These are phyloP conservation scores for Antheraea assamensis DNA, from an alignment of 2,888 invertebrate genomes.

Conservation along the genomic window DNA sequence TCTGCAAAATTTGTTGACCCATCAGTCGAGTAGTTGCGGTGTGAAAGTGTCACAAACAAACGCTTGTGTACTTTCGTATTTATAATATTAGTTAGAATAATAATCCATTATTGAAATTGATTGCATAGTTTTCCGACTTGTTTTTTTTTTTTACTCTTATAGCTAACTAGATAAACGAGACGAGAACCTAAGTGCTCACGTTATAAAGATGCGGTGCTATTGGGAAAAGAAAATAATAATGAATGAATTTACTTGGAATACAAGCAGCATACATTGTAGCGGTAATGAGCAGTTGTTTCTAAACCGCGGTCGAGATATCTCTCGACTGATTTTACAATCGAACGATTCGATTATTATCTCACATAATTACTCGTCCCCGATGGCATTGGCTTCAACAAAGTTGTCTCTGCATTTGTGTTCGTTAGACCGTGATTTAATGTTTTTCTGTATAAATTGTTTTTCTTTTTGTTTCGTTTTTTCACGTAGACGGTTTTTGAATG, in stretches of 20 bases:
- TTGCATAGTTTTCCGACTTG: no score
- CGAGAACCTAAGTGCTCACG: background rate
- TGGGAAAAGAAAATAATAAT: background rate
- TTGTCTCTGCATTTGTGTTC: slow-evolving; percentile 40
- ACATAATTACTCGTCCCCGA: background rate
- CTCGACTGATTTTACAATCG: background rate
- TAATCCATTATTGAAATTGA: no score
- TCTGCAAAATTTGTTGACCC: no score
- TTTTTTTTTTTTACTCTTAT: no score
- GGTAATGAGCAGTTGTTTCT: background rate
- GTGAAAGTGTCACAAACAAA: no score
- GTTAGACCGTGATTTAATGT: slow-evolving; percentile 38
- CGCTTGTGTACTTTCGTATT: no score
- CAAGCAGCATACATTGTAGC: background rate
- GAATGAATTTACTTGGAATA: background rate
- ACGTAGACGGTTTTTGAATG: slow-evolving; percentile 4
- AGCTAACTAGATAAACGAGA: background rate
- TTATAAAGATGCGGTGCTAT: background rate
- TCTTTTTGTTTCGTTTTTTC: background rate
- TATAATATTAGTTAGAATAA: no score
- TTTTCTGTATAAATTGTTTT: background rate
- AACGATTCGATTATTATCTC: slow-evolving; percentile 7
- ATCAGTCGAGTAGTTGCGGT: no score
- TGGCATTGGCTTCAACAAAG: slow-evolving; percentile 36
- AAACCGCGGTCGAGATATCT: background rate